Evolutionary conservation across 1,140 invertebrate species (phyloP).

Genomic region (Zophobas atratus): DNA sequence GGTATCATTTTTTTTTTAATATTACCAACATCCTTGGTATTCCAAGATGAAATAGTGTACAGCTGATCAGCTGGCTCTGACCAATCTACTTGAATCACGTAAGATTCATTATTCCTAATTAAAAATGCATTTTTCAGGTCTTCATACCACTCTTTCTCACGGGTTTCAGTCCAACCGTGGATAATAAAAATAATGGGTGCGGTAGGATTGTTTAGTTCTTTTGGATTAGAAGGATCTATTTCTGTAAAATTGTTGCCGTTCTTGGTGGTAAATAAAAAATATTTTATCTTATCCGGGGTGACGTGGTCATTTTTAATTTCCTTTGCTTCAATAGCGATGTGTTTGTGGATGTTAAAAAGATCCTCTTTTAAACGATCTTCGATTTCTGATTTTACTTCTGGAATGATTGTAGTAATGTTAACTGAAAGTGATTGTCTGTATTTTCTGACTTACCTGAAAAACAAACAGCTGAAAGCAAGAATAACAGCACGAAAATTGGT

Average conservation of each 20-base stretch:
- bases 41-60: slow-evolving; percentile 59
- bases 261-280: slow-evolving; percentile 53
- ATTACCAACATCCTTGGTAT: slow-evolving; percentile 66
- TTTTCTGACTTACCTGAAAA: background rate
- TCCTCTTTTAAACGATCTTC: slow-evolving; percentile 33
- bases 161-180: slow-evolving; percentile 71
- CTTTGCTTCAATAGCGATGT: slow-evolving; percentile 53
- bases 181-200: slow-evolving; percentile 67
- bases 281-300: slow-evolving; percentile 52
- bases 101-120: slow-evolving; percentile 69
- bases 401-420: background rate
- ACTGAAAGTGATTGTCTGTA: background rate
- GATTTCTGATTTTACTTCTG: slow-evolving; percentile 14
- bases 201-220: background rate
- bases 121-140: slow-evolving; percentile 71
- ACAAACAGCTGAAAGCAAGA: background rate
- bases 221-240: slow-evolving; percentile 9
- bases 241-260: background rate
- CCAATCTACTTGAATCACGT: slow-evolving; percentile 80
- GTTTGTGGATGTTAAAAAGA: slow-evolving; percentile 51
- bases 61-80: slow-evolving; percentile 70
- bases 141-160: slow-evolving; percentile 64
- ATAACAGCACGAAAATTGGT: background rate
- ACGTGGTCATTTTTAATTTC: slow-evolving; percentile 51
- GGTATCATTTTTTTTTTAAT: slow-evolving; percentile 45